These are phyloP conservation scores for Meiosimyza decipiens DNA, from an alignment of 2,888 invertebrate species.

Conservation along the genomic window DNA sequence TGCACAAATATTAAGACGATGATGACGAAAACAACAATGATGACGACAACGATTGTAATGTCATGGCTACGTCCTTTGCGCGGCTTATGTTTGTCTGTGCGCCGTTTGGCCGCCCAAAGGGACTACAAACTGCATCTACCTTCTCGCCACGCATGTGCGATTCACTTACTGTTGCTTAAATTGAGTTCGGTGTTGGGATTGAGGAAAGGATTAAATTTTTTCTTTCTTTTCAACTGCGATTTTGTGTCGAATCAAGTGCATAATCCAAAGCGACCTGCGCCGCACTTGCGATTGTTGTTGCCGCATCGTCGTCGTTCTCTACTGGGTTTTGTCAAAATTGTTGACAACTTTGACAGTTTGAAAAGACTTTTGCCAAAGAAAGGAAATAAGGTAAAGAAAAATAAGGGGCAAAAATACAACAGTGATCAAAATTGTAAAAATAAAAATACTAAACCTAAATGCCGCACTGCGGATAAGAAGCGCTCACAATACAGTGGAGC, in stretches of 20 bases:
- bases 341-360: constrained; percentile 51
- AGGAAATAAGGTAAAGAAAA: too few relatives aligned
- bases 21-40: too few relatives aligned
- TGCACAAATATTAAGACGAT: constrained; percentile 18
- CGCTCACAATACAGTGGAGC: neutral
- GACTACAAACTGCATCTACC: neutral
- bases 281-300: constrained; percentile 37
- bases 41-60: constrained; percentile 34
- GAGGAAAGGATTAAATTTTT: neutral
- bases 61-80: constrained; percentile 28
- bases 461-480: neutral
- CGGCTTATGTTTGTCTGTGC: neutral
- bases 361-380: constrained; percentile 44
- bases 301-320: constrained; percentile 32
- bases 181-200: neutral
- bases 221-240: constrained; percentile 18
- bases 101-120: constrained; percentile 23
- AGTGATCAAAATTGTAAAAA: neutral
- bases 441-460: too few relatives aligned
- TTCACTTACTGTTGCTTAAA: neutral
- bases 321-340: constrained; percentile 44
- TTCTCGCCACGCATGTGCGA: neutral
- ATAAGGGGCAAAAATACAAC: neutral
- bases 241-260: constrained; percentile 44
- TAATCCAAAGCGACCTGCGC: constrained; percentile 33